Evolutionary conservation across 2,888 invertebrate species (phyloP).

Genomic region (Synergus itoensis): DNA sequence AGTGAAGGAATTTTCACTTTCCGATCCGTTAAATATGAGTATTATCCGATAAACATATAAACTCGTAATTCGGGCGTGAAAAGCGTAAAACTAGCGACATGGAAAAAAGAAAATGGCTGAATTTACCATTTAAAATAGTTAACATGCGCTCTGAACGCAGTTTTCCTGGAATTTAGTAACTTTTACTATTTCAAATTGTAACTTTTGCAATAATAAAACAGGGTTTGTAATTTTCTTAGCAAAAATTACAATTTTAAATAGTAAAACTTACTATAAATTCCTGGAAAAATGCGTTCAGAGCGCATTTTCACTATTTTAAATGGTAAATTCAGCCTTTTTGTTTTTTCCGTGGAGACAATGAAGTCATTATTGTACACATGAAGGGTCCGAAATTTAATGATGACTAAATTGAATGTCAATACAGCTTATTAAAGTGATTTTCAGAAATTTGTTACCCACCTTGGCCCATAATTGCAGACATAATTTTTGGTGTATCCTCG

Average conservation of each 20-base stretch:
- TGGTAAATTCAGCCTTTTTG: no score
- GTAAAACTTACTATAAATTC: no score
- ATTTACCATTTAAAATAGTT: no score
- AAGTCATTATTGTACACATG: not conserved
- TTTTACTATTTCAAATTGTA: no score
- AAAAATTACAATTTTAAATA: no score
- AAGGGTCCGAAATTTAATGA: not conserved
- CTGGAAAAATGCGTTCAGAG: no score
- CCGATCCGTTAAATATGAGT: not conserved
- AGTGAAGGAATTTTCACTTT: not conserved
- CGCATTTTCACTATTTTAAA: no score
- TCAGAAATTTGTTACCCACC: constrained; percentile 77
- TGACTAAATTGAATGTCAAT: not conserved
- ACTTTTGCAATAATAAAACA: no score
- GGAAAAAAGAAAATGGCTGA: no score
- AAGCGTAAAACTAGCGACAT: not conserved
- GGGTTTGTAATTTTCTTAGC: no score
- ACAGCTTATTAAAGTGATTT: not conserved
- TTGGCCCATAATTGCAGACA: constrained; percentile 92
- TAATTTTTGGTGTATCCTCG: constrained; percentile 90
- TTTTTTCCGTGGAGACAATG: not conserved
- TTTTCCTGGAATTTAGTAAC: no score
- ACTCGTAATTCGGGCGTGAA: not conserved
- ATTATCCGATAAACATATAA: not conserved
- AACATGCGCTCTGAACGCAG: no score